Percentiles rank a stretch among this genome's conserved stretches.
Conservation (phyloP, 1,140 invertebrate species). For the Thaumatotibia leucotreta region DNA sequence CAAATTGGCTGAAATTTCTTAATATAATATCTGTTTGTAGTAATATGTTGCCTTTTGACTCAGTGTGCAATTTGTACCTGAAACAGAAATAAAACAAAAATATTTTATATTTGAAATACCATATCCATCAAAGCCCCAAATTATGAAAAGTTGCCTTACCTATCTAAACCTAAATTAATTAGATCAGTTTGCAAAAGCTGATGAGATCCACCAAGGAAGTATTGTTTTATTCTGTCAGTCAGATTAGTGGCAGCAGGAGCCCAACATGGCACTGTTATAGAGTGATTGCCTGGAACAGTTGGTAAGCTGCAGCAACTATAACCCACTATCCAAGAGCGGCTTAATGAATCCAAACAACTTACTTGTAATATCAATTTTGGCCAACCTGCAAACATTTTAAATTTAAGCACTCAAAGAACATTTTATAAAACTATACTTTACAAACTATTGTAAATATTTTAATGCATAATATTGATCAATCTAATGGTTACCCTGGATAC, state of each 20-base stretch:
- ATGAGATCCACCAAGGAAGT: conserved; percentile 84
- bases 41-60: conserved; percentile 85
- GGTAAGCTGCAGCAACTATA: conserved; percentile 92
- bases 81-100: too few relatives aligned
- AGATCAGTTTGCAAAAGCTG: conserved; percentile 83
- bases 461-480: conserved; percentile 35
- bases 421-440: conserved; percentile 51
- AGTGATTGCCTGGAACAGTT: conserved; percentile 87
- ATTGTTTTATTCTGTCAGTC: conserved; percentile 80
- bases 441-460: conserved; percentile 64
- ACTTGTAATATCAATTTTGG: conserved; percentile 91
- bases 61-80: conserved; percentile 85
- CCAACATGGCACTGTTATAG: conserved; percentile 91
- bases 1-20: conserved; percentile 90
- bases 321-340: conserved; percentile 86
- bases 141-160: conserved; percentile 36
- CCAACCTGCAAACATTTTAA: conserved; percentile 83
- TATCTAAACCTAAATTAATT: conserved; percentile 83
- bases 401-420: conserved; percentile 24
- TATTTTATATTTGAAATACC: too few relatives aligned
- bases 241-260: conserved; percentile 84
- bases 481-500: conserved; percentile 52
- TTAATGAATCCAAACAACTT: conserved; percentile 87
- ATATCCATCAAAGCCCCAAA: conserved; percentile 14
- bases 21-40: conserved; percentile 84